Evolutionary conservation across 2,797 vertebrate genomes (phyloP).

Genomic region (Leucoraja ocellata): DNA sequence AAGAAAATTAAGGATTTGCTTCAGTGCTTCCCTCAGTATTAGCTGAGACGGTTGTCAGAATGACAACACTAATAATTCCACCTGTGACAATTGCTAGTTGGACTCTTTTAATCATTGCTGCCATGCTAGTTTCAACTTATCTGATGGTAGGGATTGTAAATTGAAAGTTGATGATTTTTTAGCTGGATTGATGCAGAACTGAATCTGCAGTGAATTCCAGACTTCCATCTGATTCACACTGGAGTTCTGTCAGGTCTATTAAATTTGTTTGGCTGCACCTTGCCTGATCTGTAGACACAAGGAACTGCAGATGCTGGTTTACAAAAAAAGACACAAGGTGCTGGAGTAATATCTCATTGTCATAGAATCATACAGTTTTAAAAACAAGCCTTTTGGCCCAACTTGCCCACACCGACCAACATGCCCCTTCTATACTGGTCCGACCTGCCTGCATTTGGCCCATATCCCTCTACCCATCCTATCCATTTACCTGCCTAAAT

Average conservation of each 20-base stretch:
- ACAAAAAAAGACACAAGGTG: too few relatives aligned
- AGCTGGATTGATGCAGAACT: not conserved
- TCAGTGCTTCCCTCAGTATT: not conserved
- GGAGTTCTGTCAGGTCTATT: not conserved
- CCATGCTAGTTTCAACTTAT: not conserved
- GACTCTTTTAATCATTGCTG: not conserved
- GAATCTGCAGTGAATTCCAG: not conserved
- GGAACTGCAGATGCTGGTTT: too few relatives aligned
- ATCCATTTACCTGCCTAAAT: too few relatives aligned
- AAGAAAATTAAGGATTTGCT: not conserved
- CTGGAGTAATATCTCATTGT: too few relatives aligned
- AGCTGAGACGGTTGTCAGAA: not conserved
- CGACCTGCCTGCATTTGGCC: too few relatives aligned
- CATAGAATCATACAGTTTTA: too few relatives aligned
- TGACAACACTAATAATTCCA: not conserved
- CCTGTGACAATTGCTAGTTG: not conserved
- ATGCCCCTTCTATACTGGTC: too few relatives aligned
- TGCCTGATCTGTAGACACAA: not conserved
- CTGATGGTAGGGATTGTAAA: not conserved
- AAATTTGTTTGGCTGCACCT: not conserved
- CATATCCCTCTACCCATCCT: too few relatives aligned
- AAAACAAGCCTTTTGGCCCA: too few relatives aligned
- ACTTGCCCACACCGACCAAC: too few relatives aligned
- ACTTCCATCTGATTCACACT: not conserved
- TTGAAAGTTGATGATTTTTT: not conserved